These are phyloP conservation scores for Psittacula echo DNA, from an alignment of 2,797 vertebrate genomes.

Conservation along the genomic window DNA sequence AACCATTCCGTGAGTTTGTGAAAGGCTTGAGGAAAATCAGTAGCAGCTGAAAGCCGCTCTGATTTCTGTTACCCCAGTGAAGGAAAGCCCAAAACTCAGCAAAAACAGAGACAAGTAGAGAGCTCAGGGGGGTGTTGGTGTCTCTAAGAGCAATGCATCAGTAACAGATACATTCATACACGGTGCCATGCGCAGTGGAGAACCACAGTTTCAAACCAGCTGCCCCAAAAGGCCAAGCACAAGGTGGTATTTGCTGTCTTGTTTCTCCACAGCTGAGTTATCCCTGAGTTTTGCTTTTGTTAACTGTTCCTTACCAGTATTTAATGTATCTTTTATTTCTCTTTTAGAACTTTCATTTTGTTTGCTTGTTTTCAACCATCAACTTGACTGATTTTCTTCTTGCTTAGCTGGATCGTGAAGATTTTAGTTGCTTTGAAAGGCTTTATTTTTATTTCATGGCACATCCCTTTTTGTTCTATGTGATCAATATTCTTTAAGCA, in stretches of 20 bases:
- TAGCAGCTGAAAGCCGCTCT: background rate
- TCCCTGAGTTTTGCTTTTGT: background rate
- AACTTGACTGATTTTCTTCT: background rate
- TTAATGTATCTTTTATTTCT: background rate
- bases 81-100: background rate
- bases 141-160: fast-evolving
- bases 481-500: background rate
- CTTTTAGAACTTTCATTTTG: background rate
- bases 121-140: background rate
- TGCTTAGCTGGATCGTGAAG: background rate
- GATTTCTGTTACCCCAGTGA: background rate
- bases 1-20: background rate
- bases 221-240: background rate
- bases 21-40: background rate
- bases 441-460: background rate
- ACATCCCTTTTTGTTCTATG: background rate
- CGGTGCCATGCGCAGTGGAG: fast-evolving
- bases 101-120: background rate
- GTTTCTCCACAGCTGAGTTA: background rate
- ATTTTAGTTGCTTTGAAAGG: background rate
- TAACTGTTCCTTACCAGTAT: background rate
- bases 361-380: background rate
- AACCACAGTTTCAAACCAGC: background rate
- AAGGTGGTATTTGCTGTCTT: background rate
- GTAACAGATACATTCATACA: fast-evolving